Conservation (phyloP, 2,888 invertebrate genomes). For the Norana najaformis region DNA sequence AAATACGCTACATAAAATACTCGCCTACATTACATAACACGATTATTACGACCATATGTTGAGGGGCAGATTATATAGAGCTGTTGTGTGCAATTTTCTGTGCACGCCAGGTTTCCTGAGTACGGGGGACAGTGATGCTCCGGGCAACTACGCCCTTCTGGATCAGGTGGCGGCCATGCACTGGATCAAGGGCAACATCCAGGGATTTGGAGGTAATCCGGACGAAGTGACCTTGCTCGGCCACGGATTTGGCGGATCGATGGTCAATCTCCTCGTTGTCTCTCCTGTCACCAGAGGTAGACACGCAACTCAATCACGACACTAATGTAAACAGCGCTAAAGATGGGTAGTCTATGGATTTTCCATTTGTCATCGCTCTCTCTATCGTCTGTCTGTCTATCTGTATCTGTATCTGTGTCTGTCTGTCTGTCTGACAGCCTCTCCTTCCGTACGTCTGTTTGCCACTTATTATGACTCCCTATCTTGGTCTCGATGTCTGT, state of each 20-base stretch:
- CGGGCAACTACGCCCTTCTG: conserved; percentile 77
- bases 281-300: conserved; percentile 86
- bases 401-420: background rate
- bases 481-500: background rate
- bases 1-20: background rate
- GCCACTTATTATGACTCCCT: background rate
- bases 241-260: conserved; percentile 94
- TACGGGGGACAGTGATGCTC: conserved; percentile 58
- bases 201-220: conserved; percentile 91
- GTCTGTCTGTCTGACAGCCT: background rate
- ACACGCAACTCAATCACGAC: background rate
- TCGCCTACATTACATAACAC: background rate
- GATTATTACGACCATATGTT: background rate
- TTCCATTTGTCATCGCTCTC: background rate
- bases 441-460: background rate
- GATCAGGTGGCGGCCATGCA: conserved; percentile 72
- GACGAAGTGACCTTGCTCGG: conserved; percentile 79
- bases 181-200: conserved; percentile 95
- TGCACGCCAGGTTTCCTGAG: conserved; percentile 62
- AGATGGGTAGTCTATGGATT: background rate
- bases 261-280: conserved; percentile 95
- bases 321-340: background rate
- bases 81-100: too few relatives aligned
- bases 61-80: background rate
- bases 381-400: background rate